Percentiles rank a stretch among this genome's conserved stretches.
Evolutionary conservation across 2,888 invertebrate genomes (phyloP).

Genomic region (Drosophila phalerata): DNA sequence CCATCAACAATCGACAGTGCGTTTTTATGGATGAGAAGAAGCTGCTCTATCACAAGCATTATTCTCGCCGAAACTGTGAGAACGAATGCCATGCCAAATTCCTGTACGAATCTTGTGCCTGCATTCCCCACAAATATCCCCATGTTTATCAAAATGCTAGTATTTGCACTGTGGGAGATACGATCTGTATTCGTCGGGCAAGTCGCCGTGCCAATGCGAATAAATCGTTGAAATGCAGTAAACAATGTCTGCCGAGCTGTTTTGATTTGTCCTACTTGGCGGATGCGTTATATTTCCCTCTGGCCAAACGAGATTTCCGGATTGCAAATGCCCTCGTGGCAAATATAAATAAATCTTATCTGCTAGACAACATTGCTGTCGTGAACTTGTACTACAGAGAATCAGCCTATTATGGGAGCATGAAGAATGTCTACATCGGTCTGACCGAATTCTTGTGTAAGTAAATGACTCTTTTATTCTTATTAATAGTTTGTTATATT

Average conservation of each 20-base stretch:
- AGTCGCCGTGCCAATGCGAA: constrained; percentile 12
- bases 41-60: constrained; percentile 88
- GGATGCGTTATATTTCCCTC: constrained; percentile 87
- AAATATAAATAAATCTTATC: constrained; percentile 65
- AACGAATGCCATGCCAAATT: constrained; percentile 88
- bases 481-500: background rate
- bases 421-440: constrained; percentile 92
- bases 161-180: constrained; percentile 46
- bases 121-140: constrained; percentile 82
- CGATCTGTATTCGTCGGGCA: constrained; percentile 54
- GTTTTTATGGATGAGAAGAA: constrained; percentile 90
- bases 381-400: constrained; percentile 91
- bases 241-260: constrained; percentile 90
- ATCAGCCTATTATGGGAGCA: constrained; percentile 89
- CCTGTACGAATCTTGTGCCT: constrained; percentile 68
- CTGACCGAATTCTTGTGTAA: constrained; percentile 93
- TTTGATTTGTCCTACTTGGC: constrained; percentile 90
- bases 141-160: constrained; percentile 88
- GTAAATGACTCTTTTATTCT: constrained; percentile 66
- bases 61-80: constrained; percentile 77
- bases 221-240: constrained; percentile 61
- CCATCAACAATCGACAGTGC: constrained; percentile 89
- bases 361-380: constrained; percentile 89
- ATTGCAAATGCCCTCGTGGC: constrained; percentile 69
- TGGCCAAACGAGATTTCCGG: constrained; percentile 65